Percentiles rank a stretch among this genome's conserved stretches.
Evolutionary conservation across 37 sponge, comb jelly and placozoan species (phyloP).

Genomic region (Hormiphora californensis): DNA sequence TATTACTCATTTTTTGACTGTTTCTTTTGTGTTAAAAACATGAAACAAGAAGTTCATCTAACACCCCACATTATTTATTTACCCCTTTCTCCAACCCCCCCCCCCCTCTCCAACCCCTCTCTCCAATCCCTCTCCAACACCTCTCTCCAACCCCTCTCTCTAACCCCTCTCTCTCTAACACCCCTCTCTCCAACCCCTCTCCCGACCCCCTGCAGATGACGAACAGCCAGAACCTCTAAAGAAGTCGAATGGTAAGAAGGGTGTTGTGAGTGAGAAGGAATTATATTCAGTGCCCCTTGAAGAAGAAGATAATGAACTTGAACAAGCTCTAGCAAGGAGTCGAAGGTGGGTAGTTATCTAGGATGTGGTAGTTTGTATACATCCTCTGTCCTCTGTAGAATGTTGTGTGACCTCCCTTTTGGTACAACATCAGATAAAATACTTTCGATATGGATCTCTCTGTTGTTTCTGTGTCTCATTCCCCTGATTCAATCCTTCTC

Average conservation of each 20-base stretch:
- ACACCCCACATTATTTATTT: not conserved
- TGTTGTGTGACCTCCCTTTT: no score
- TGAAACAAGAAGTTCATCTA: not conserved
- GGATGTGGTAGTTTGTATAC: no score
- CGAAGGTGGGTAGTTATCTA: slow-evolving; percentile 51
- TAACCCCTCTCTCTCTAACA: not conserved
- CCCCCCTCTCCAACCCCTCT: not conserved
- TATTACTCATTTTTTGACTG: no score
- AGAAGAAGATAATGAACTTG: slow-evolving; percentile 57
- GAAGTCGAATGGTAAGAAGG: not conserved
- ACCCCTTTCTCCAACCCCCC: not conserved
- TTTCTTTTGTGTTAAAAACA: no score
- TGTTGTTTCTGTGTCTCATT: no score
- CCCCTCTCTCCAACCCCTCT: not conserved
- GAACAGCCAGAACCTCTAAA: not conserved
- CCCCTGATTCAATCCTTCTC: no score
- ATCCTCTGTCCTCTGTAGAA: no score
- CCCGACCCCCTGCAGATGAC: not conserved
- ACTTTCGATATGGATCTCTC: no score
- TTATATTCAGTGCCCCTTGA: slow-evolving; percentile 12
- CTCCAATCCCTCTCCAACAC: not conserved
- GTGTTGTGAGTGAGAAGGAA: not conserved
- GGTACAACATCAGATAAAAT: no score
- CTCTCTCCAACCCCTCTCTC: not conserved
- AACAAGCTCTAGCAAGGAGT: slow-evolving; percentile 59